Base-by-base conservation (phyloP, 2,888 invertebrate genomes). In the Lasioglossum lativentre region DNA sequence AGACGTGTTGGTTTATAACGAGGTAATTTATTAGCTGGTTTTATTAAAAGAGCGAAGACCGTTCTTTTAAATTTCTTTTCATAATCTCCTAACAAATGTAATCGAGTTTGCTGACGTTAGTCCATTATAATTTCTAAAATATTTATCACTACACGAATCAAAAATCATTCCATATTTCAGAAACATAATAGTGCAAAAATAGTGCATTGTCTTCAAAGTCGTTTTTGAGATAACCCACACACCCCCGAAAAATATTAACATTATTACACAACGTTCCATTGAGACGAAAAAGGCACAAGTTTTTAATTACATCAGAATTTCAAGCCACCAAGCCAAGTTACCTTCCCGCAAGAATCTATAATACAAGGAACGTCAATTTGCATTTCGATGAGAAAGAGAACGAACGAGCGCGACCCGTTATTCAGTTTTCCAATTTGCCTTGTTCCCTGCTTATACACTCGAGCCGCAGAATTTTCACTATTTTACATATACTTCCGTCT, bases 371-470 rank as follows among this genome's bases (percentile, higher is more conserved):
- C 19, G 63, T 19, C 30, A 63, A 63, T 38, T 68, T 38, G 38
- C 38, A 68, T 68, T 70, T 70, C 70, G 40, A 38, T 70, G 38
- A 70, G 70, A 70, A n/a, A 40, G 14, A 70, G 12, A 38, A 40
- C 38, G 68, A 68, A 34, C 19, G 63, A 30, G 19, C 19, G 19
- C 63, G 16, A 30, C n/a, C 66, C 40, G n/a, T 70, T 70, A 70
- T 70, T 70, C 70, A 40, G n/a, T 70, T 70, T 38, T 70, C n/a
- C 70, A 68, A 38, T 70, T 70, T 40, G n/a, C 70, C 40, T 16
- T 12, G 38, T 40, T n/a, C 40, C 38, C 40, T n/a, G 38, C 70
- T 70, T 70, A n/a, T 40, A 40, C 70, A n/a, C 40, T 70, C 70
- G 19, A n/a, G 23, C 34, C 19, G 68, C 38, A 23, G 34, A 23